A percentile compares a stretch with the other conserved stretches of the same genome.
phyloP scores from a whole-genome alignment of 2,797 vertebrate species.

The Otus scops region DNA sequence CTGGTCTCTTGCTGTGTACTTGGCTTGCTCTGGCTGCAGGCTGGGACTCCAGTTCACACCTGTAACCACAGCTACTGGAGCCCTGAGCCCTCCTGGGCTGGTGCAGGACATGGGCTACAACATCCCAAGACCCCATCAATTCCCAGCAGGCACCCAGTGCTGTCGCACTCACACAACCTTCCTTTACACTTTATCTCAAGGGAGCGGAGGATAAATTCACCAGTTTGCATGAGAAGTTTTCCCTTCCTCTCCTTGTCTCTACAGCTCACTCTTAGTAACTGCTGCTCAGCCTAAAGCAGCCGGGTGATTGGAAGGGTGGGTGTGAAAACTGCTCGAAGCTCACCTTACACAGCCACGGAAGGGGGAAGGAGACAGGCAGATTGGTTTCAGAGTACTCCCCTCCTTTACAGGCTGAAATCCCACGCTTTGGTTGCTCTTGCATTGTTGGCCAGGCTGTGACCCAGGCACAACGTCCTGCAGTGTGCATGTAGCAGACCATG shows the following conservation, averaged over 20 bases:
- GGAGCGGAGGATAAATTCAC: background rate
- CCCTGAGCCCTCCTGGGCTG: background rate
- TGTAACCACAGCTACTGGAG: background rate
- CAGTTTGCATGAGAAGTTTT: background rate
- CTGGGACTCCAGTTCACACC: background rate
- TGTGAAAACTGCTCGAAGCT: background rate
- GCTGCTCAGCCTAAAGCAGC: background rate
- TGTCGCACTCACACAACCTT: background rate
- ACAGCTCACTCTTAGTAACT: background rate
- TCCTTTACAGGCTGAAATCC: background rate
- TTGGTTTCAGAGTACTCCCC: background rate
- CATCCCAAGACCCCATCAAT: background rate
- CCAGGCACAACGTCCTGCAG: background rate
- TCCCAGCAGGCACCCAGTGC: background rate
- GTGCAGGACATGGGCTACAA: background rate
- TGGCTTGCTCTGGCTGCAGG: background rate
- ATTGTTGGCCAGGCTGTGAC: background rate
- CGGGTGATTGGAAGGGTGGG: background rate
- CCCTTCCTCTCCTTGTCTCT: background rate
- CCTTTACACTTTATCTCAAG: background rate
- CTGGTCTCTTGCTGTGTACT: background rate
- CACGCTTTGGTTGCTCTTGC: background rate
- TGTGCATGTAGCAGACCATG: background rate
- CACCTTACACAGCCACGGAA: fast-evolving
- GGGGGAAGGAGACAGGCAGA: background rate